Percentiles rank a stretch among this genome's conserved stretches.
Conservation (phyloP, 1,140 invertebrate genomes). For the Colletes gigas region DNA sequence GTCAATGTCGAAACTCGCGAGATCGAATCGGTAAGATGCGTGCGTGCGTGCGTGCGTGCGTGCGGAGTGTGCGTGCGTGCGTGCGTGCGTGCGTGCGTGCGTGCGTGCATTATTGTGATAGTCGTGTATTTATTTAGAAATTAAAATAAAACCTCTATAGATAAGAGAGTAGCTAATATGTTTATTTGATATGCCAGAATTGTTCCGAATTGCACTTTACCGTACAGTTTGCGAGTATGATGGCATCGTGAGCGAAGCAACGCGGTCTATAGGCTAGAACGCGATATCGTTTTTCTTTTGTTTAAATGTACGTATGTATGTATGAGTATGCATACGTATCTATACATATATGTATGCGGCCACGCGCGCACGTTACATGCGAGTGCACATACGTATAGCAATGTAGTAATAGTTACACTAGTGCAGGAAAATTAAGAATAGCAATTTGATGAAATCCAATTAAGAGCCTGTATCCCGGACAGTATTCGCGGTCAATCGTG, state of each 20-base stretch:
- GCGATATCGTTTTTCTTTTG: slow-evolving; percentile 42
- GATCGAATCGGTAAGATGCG: slow-evolving; percentile 41
- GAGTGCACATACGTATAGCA: slow-evolving; percentile 1
- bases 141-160: slow-evolving; percentile 53
- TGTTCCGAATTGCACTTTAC: slow-evolving; percentile 57
- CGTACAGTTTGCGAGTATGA: slow-evolving; percentile 66
- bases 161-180: slow-evolving; percentile 42
- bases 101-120: slow-evolving; percentile 72
- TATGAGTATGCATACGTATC: not conserved
- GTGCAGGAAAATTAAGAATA: slow-evolving; percentile 18
- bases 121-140: slow-evolving; percentile 74
- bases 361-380: not conserved
- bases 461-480: slow-evolving; percentile 40
- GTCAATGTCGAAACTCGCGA: slow-evolving; percentile 9
- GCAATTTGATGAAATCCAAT: slow-evolving; percentile 44
- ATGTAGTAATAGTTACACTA: slow-evolving; percentile 32
- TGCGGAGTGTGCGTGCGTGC: slow-evolving; percentile 56
- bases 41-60: too few species aligned
- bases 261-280: slow-evolving; percentile 28
- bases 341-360: slow-evolving; percentile 12
- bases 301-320: slow-evolving; percentile 25
- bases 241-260: slow-evolving; percentile 57
- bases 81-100: slow-evolving; percentile 57
- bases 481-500: not conserved
- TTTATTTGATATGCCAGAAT: slow-evolving; percentile 38